Conservation (phyloP, 2,888 invertebrate genomes). For the Acanthosoma haemorrhoidale region DNA sequence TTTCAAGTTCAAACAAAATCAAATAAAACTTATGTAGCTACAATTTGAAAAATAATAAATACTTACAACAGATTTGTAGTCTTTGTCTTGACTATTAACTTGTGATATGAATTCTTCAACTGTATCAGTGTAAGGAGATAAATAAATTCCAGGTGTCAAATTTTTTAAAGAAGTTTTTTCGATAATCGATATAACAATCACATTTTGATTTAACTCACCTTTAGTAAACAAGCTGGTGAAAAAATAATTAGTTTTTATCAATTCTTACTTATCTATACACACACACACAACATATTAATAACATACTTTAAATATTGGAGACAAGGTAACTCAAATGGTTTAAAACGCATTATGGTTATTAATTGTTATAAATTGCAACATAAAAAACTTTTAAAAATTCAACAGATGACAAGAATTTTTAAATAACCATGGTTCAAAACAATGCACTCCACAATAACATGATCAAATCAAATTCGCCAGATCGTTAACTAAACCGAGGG, state of each 20-base stretch:
- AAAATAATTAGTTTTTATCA: no score
- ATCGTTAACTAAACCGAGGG: no score
- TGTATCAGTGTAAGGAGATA: neutral
- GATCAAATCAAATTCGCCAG: no score
- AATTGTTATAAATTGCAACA: no score
- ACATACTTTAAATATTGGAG: neutral
- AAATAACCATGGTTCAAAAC: no score
- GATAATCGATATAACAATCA: conserved; percentile 65
- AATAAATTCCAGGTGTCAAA: neutral
- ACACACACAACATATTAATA: neutral
- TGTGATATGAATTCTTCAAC: neutral
- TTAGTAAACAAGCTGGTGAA: neutral
- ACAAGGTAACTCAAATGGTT: neutral
- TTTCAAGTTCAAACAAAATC: neutral
- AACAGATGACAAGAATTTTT: no score
- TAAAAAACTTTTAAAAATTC: no score
- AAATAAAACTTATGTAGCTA: conserved; percentile 8
- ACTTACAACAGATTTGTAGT: conserved; percentile 15
- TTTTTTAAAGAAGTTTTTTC: conserved; percentile 51
- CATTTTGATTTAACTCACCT: conserved; percentile 46
- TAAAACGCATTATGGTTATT: neutral
- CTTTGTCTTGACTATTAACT: neutral
- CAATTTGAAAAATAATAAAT: conserved; percentile 13
- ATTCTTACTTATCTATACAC: neutral
- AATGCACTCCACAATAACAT: no score